These are phyloP conservation scores for Diarsia mendica DNA, from an alignment of 2,888 invertebrate genomes.

Conservation along the genomic window DNA sequence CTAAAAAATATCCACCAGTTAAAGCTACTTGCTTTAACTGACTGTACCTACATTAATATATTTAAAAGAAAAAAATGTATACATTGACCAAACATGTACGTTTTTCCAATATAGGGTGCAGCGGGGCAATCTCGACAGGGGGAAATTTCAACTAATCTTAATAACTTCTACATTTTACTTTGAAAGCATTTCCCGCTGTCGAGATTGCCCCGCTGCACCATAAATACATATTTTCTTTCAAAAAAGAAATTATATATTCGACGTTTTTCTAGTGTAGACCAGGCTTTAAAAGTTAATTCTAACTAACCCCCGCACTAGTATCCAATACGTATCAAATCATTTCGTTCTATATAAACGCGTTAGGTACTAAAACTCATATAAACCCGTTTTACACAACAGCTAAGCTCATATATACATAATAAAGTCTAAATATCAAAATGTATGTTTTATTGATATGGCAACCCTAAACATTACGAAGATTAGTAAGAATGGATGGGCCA, in stretches of 20 bases:
- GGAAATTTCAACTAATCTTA: no score
- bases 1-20: no score
- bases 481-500: slow-evolving; percentile 14
- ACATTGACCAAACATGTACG: no score
- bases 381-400: slow-evolving; percentile 71
- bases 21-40: no score
- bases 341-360: slow-evolving; percentile 35
- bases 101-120: not conserved
- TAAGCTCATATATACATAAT: slow-evolving; percentile 71
- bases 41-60: not conserved
- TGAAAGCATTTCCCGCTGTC: no score
- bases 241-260: not conserved
- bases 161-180: no score
- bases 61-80: not conserved
- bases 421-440: slow-evolving; percentile 65
- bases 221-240: not conserved
- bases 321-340: slow-evolving; percentile 46
- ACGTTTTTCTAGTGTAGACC: not conserved
- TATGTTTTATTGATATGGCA: slow-evolving; percentile 20
- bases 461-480: slow-evolving; percentile 44
- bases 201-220: no score
- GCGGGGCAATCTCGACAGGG: no score
- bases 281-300: slow-evolving; percentile 19
- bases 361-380: slow-evolving; percentile 61
- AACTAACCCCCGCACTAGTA: slow-evolving; percentile 44